These are phyloP conservation scores for Mionectes macconnelli DNA, from an alignment of 2,113 vertebrate genomes.

Conservation along the genomic window DNA sequence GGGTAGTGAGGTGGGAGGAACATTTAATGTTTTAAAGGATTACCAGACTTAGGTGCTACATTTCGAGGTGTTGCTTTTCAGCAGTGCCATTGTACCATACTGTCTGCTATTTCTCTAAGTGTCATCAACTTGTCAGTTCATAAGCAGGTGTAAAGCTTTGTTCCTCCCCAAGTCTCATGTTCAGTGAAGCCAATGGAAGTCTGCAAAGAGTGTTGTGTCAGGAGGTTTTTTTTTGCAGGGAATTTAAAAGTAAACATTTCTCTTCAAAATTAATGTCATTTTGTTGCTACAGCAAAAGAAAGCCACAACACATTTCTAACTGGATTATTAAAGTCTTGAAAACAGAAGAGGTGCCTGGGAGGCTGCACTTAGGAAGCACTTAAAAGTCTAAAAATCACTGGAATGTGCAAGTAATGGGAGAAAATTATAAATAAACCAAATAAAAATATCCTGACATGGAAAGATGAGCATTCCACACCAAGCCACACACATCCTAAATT, in stretches of 20 bases:
- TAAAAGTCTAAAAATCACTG: conserved; percentile 8
- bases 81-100: conserved; percentile 43
- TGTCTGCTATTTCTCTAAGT: conserved; percentile 36
- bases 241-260: conserved; percentile 40
- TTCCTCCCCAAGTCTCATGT: neutral
- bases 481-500: neutral
- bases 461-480: neutral
- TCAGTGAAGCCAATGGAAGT: conserved; percentile 6
- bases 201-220: neutral
- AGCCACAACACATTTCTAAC: conserved; percentile 19
- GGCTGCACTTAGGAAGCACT: conserved; percentile 5
- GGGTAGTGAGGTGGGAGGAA: neutral
- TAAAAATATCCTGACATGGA: neutral
- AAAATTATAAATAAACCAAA: conserved; percentile 42
- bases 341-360: conserved; percentile 28
- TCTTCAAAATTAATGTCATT: conserved; percentile 30
- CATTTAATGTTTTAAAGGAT: conserved; percentile 51
- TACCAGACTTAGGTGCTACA: conserved; percentile 39
- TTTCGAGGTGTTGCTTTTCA: conserved; percentile 53
- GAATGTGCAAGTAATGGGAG: conserved; percentile 32
- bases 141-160: conserved; percentile 43
- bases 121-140: conserved; percentile 56
- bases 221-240: neutral
- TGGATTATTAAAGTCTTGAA: conserved; percentile 31
- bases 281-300: conserved; percentile 40